Base-by-base conservation (phyloP, 2,113 vertebrate genomes). In the Macquaria australasica region DNA sequence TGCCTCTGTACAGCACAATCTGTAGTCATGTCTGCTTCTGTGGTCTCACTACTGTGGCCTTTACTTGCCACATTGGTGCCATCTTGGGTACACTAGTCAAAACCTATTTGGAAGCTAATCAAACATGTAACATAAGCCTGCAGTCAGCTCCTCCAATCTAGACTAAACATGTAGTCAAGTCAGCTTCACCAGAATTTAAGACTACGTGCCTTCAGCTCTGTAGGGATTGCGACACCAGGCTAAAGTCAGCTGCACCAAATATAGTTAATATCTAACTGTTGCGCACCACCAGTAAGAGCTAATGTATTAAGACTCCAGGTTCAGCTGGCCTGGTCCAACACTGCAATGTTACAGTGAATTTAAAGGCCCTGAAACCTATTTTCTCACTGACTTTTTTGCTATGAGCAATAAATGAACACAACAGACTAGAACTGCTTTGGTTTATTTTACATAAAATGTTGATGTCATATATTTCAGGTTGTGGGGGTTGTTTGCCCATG, bases 211-310 rank as follows among this genome's bases (percentile, higher is more conserved):
- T 31, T 53, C 68, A 58, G 72, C 58, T n/a, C 41, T 16, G 50
- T 15, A 68, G 53, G 53, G 59, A 39, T 45, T 77, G 48, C 73
- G 79, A 78, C 62, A 75, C 10, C 63, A 58, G 62, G 71, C 59
- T 75, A 58, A 56, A 67, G 70, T 75, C 66, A 76, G 31, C 58
- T 68, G 59, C n/a, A 77, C 23, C 75, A 63, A 72, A 84, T 69
- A 58, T 21, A 84, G 79, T 81, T 86, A 81, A 86, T 83, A 51
- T 66, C 37, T 79, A 73, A 83, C 60, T 41, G 37, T 28, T 83
- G 81, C 58, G 63, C 66, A 64, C 14, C 6, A 39, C 37, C 74
- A 70, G 21, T 67, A 34, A 20, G 11, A 81, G 75, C 45, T 82
- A 86, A 90, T 81, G 56, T 68, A 67, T 81, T 11, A 81, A 66